Base-by-base conservation (phyloP, 2,113 vertebrate species). In the Anoura caudifer region DNA sequence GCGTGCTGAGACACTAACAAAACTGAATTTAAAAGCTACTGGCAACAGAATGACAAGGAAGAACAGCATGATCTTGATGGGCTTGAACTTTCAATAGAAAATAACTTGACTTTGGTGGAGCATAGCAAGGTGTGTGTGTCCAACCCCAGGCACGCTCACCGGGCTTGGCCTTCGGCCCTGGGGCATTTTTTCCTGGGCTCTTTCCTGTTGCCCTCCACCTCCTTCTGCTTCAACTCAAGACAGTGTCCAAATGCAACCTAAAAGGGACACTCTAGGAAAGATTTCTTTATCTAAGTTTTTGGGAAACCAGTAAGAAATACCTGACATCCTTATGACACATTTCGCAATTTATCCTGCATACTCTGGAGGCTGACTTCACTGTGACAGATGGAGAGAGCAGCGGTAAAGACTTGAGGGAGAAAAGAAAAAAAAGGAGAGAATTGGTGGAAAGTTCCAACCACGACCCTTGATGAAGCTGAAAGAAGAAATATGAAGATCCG, bases 291-390 rank as follows among this genome's bases (percentile, higher is more conserved):
- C 92, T 79, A 24, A 13, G 45, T 98, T 96, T 98, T 99, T 98
- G 99, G 97, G 98, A 99, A 99, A 98, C 98, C 99, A 99, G 98
- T 98, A 99, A 98, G 99, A 99, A 99, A 99, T 99, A 99, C 99
- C 99, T 99, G 98, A 99, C 99, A 98, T 98, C 96, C 98, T 96
- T 88, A 98, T 98, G 99, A 98, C 99, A 98, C 99, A 99, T 99
- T 98, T 99, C 98, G 98, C 99, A 98, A 99, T 96, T 98, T 96
- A 97, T 98, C 98, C 98, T 91, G 90, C 96, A 73, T 10, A 84
- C 89, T 97, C 45, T 0, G 82, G 91, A 95, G 70, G 95, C 97
- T 63, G 94, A 93, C 94, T 95, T 96, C 85, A 17, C 76, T 3
- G 7, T 38, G 73, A 73, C 36, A 63, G 87, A 31, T 36, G 96